Conservation (phyloP, 1,140 invertebrate genomes). For the Orussus abietinus region DNA sequence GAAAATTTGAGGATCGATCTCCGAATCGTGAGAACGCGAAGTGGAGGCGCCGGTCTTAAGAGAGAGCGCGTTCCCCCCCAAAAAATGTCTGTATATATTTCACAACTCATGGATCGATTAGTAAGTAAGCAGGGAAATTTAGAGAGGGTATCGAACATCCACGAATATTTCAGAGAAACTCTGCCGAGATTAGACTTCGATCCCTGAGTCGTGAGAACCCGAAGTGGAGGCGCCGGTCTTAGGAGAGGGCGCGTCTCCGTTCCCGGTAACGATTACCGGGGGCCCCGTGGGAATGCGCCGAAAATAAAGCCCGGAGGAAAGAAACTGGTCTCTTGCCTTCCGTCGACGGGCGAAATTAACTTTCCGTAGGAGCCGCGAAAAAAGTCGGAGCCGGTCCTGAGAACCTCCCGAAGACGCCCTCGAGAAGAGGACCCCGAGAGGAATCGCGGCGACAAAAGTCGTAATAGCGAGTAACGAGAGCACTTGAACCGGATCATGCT, state of each 20-base stretch:
- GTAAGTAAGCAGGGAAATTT: no score
- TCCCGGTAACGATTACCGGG: conserved; percentile 27
- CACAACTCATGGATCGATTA: no score
- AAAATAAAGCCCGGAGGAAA: conserved; percentile 30
- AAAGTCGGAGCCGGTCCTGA: conserved; percentile 25
- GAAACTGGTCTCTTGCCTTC: conserved; percentile 17
- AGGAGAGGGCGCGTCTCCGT: conserved; percentile 2
- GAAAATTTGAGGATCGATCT: not conserved
- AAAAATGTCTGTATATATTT: conserved; percentile 9
- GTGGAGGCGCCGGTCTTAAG: conserved; percentile 10
- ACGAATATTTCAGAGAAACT: no score
- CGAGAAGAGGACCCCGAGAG: not conserved
- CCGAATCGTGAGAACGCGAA: conserved; percentile 3
- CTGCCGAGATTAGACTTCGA: not conserved
- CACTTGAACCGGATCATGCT: conserved; percentile 6
- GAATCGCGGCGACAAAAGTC: not conserved
- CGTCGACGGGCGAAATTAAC: conserved; percentile 32
- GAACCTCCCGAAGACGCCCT: conserved; percentile 18
- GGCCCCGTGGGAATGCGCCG: conserved; percentile 21
- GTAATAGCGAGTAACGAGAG: not conserved
- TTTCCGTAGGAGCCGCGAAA: conserved; percentile 19
- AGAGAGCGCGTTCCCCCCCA: no score
- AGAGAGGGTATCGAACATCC: no score
- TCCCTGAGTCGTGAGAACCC: conserved; percentile 3
- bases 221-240: conserved; percentile 11